Base-by-base conservation (phyloP, 2,113 vertebrate species). In the Aix galericulata region DNA sequence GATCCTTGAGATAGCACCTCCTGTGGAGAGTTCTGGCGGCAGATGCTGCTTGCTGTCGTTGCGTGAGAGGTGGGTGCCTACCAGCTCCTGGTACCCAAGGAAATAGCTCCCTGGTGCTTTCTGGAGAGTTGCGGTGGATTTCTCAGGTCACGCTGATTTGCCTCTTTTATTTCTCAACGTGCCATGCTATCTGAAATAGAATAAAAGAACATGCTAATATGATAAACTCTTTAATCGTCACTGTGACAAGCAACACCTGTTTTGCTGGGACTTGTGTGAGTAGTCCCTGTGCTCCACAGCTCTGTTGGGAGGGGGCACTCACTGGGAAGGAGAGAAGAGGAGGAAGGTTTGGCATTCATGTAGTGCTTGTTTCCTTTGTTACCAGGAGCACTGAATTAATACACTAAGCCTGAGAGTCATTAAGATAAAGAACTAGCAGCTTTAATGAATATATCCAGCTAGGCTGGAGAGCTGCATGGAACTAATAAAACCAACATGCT, bases 361-460 rank as follows among this genome's bases (percentile, higher is more conserved):
- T 44, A 53, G 55, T 67, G 78, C 88, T 94, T 87, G 80, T 88
- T 95, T 92, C 92, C 94, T 96, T 94, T 96, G 95, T 96, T 97
- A 96, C 86, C 71, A 93, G 67, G 88, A 96, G 88, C 94, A 87
- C 1, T 96, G 93, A 96, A 95, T 92, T 96, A 96, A 96, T 93
- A 91, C 88, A 66, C 74, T 96, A 93, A 94, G 95, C 95, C 95
- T 94, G 95, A 94, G 93, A 95, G 86, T 96, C 96, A 94, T 97
- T 97, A 95, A 96, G 94, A 96, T 97, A 97, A 96, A 96, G 95
- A 96, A 96, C 92, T 95, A 94, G 92, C 91, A 94, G 93, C 88
- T 96, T 93, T 97, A 96, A 97, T 97, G 94, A 96, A 92, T 96
- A 96, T 95, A 89, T 96, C 91, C 95, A 96, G 95, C 94, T 94